These are phyloP conservation scores for Apomyelois bistriatella DNA, from an alignment of 2,888 invertebrate species.

Conservation along the genomic window DNA sequence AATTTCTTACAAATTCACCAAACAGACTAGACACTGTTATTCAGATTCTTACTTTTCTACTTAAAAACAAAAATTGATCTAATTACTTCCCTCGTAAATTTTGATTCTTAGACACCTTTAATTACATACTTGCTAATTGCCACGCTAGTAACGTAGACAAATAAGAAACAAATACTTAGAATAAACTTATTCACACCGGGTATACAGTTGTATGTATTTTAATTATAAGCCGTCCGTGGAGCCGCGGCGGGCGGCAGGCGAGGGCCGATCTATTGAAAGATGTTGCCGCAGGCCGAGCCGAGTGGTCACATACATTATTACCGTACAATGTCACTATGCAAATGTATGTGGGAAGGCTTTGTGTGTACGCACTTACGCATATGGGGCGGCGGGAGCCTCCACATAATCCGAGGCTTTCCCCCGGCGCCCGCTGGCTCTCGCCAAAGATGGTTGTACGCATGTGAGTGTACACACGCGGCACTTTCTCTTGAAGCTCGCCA, in stretches of 20 bases:
- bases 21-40: too few species aligned
- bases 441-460: constrained; percentile 75
- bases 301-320: constrained; percentile 79
- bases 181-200: constrained; percentile 29
- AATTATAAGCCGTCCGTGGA: constrained; percentile 46
- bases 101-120: background rate
- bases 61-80: background rate
- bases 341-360: constrained; percentile 77
- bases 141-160: background rate
- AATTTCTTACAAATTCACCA: constrained; percentile 32
- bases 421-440: constrained; percentile 54
- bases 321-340: constrained; percentile 79
- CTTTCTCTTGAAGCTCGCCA: constrained; percentile 82
- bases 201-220: constrained; percentile 37
- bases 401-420: constrained; percentile 70
- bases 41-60: too few species aligned
- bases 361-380: constrained; percentile 78
- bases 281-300: constrained; percentile 62
- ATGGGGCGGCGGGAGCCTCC: constrained; percentile 67
- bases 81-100: background rate
- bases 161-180: constrained; percentile 12
- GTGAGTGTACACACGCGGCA: constrained; percentile 78
- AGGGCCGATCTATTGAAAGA: constrained; percentile 65
- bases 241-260: constrained; percentile 27
- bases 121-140: background rate